A percentile compares a stretch with the other conserved stretches of the same genome.
phyloP scores from a whole-genome alignment of 2,888 invertebrate genomes.

The Drosophila buzzatii region DNA sequence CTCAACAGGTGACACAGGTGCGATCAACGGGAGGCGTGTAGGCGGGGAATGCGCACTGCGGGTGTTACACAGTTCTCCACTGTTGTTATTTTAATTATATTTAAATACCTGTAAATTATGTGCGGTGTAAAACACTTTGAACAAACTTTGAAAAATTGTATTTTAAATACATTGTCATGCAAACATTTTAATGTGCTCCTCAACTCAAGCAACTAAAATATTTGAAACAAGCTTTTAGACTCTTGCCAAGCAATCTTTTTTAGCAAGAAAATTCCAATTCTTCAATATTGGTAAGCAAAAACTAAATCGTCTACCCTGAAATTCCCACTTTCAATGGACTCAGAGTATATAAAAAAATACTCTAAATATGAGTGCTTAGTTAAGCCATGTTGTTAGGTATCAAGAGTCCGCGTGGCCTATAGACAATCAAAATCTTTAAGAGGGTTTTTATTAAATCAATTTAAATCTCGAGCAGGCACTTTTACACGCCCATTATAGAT shows the following conservation, averaged over 20 bases:
- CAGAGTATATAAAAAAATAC: neutral
- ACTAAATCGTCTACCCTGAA: neutral
- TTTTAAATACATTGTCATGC: neutral
- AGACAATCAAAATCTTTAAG: neutral
- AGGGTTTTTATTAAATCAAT: neutral
- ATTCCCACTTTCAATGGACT: neutral
- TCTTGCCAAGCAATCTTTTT: neutral
- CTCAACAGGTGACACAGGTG: slow-evolving; percentile 48
- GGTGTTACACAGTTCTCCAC: neutral
- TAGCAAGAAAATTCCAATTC: neutral
- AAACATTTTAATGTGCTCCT: neutral
- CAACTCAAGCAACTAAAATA: neutral
- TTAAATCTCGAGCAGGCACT: slow-evolving; percentile 1
- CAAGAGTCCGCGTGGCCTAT: neutral
- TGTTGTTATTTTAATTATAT: slow-evolving; percentile 15
- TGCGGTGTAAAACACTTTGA: slow-evolving; percentile 1
- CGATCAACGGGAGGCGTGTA: neutral
- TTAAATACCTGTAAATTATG: slow-evolving; percentile 17
- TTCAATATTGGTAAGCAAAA: neutral
- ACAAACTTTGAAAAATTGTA: neutral
- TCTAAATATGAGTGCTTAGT: neutral
- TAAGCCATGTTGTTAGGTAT: slow-evolving; percentile 1
- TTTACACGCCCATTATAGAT: neutral
- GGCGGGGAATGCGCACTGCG: neutral
- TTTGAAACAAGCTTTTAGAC: too few relatives aligned